These are phyloP conservation scores for Tetrapedia diversipes DNA, from an alignment of 2,888 invertebrate species.

Conservation along the genomic window DNA sequence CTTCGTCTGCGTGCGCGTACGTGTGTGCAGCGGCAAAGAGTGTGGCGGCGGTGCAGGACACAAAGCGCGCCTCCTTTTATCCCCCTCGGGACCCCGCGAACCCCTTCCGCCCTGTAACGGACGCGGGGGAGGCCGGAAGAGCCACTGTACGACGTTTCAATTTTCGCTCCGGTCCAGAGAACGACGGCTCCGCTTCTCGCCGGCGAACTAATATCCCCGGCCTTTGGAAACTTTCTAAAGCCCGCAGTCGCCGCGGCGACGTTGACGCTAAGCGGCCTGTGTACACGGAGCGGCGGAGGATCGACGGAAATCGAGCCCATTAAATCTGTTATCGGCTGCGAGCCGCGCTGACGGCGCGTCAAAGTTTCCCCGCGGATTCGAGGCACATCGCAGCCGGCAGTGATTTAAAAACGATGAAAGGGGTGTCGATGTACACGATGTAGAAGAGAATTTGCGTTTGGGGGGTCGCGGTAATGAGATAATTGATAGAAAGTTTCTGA, in stretches of 20 bases:
- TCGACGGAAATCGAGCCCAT: conserved; percentile 64
- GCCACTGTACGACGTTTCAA: conserved; percentile 76
- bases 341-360: conserved; percentile 10
- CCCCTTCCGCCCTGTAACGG: conserved; percentile 53
- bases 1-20: background rate
- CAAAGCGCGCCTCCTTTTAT: conserved; percentile 58
- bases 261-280: conserved; percentile 49
- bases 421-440: no score
- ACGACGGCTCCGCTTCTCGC: conserved; percentile 51
- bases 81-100: conserved; percentile 56
- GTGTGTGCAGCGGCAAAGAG: background rate
- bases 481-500: no score
- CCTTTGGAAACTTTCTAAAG: conserved; percentile 68
- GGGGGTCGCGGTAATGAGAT: background rate
- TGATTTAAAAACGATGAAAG: background rate
- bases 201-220: conserved; percentile 69
- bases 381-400: background rate
- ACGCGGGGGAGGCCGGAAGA: conserved; percentile 51
- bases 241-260: conserved; percentile 17
- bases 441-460: no score
- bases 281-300: conserved; percentile 36
- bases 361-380: conserved; percentile 13
- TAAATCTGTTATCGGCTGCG: conserved; percentile 57
- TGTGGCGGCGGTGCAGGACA: conserved; percentile 33
- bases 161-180: conserved; percentile 68